Evolutionary conservation across 2,888 invertebrate species (phyloP).

Genomic region (Latheticus oryzae): DNA sequence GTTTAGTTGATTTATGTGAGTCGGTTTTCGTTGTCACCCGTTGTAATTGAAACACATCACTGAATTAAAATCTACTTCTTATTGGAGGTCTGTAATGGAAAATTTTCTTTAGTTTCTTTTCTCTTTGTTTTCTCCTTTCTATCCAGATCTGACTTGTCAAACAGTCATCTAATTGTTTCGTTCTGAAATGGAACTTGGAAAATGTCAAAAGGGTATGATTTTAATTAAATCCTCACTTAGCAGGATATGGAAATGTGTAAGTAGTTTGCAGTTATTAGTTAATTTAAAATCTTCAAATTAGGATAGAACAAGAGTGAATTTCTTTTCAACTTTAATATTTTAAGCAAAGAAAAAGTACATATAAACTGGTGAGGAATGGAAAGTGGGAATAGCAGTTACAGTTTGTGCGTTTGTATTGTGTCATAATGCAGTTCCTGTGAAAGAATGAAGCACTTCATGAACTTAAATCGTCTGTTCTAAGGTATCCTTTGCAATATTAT

Average conservation of each 20-base stretch:
- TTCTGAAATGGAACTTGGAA: constrained; percentile 8
- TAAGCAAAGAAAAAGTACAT: constrained; percentile 8
- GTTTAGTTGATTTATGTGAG: constrained; percentile 35
- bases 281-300: constrained; percentile 11
- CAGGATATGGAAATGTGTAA: constrained; percentile 10
- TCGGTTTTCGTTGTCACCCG: constrained; percentile 33
- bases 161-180: constrained; percentile 33
- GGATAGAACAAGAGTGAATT: background rate
- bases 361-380: too few species aligned
- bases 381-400: constrained; percentile 22
- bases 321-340: background rate
- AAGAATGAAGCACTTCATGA: constrained; percentile 31
- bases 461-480: constrained; percentile 30
- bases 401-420: constrained; percentile 16
- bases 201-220: constrained; percentile 21
- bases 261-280: constrained; percentile 8
- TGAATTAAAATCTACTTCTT: constrained; percentile 36
- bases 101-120: constrained; percentile 29
- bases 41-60: constrained; percentile 36
- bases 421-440: constrained; percentile 28
- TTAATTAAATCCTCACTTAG: constrained; percentile 21
- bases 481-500: constrained; percentile 22
- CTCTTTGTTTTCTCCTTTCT: constrained; percentile 28
- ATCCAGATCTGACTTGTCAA: constrained; percentile 21
- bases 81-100: constrained; percentile 35